phyloP scores from a whole-genome alignment of 1,140 invertebrate genomes.

The Drosophila varians region DNA sequence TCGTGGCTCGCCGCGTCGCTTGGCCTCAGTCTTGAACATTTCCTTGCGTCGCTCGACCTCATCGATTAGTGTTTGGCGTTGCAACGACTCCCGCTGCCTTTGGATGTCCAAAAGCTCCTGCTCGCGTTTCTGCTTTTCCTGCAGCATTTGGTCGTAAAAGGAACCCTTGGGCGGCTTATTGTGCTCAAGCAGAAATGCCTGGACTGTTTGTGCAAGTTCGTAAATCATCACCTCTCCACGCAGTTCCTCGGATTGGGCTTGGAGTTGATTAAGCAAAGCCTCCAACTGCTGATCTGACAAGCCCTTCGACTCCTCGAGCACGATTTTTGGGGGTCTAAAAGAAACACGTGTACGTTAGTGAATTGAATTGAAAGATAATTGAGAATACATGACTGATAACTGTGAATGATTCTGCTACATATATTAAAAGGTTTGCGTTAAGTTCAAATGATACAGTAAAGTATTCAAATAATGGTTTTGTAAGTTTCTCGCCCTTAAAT shows the following conservation, averaged over 20 bases:
- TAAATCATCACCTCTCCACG: conserved; percentile 92
- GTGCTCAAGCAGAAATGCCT: conserved; percentile 88
- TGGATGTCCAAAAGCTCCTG: conserved; percentile 86
- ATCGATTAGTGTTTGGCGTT: conserved; percentile 73
- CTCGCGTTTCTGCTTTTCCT: conserved; percentile 86
- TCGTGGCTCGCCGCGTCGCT: conserved; percentile 65
- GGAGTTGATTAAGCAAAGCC: conserved; percentile 85
- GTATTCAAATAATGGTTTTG: background rate
- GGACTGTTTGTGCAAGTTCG: conserved; percentile 88
- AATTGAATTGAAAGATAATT: background rate
- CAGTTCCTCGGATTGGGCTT: conserved; percentile 85
- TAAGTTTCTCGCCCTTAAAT: conserved; percentile 8
- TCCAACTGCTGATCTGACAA: conserved; percentile 87
- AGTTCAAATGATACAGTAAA: background rate
- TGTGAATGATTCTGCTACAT: background rate
- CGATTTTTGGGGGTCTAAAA: conserved; percentile 72
- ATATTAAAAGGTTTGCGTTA: background rate
- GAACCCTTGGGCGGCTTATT: conserved; percentile 90
- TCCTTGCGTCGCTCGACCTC: conserved; percentile 82
- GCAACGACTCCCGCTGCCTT: conserved; percentile 84
- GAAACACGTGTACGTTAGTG: background rate
- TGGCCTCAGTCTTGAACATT: conserved; percentile 75
- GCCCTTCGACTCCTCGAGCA: conserved; percentile 85
- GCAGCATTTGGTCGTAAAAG: conserved; percentile 93
- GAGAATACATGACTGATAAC: background rate